Base-by-base conservation (phyloP, 2,797 vertebrate genomes). In the Microcaecilia unicolor region DNA sequence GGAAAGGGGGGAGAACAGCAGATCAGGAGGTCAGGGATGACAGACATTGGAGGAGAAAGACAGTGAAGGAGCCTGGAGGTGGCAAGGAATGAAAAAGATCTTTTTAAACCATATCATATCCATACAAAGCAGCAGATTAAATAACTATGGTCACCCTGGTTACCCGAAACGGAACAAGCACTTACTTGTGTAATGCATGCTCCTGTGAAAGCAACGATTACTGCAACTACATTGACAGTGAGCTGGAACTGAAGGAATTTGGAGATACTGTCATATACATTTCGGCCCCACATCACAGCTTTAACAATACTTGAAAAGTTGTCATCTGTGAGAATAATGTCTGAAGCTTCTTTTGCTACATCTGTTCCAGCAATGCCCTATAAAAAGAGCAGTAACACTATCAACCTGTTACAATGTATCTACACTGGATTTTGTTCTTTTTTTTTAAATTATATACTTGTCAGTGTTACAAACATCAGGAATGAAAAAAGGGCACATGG, bases 191-290 rank as follows among this genome's bases (percentile, higher is more conserved):
- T 99, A 74, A 99, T 99, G 76, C 95, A 99, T 39, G 96, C 96
- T 58, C 96, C 96, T 5, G 92, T 94, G 55, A 99, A 99, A 52
- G 96, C 96, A 55, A 99, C 96, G 30, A 99, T 99, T 67, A 99
- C 96, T 8, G 96, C 96, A 56, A 98, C 94, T 25, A 99, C 90
- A 17, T 99, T 99, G 61, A 99, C 96, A 4, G 96, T 99, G 22
- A 99, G 88, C 71, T 99, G 96, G 65, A 99, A 99, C 76, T 99
- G 96, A 55, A 99, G 92, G 67, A 99, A 99, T 59, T 99, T 99
- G 26, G 94, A 97, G 77, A 99, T 99, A 81, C 93, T 97, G 80
- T 99, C 96, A 34, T 99, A 99, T 4, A 99, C 96, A 1, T 99
- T 99, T 53, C 96, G 80, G 32, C 96, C 96, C 96, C 96, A 99